Base-by-base conservation (phyloP, 2,888 invertebrate species). In the Hyposoter didymator region DNA sequence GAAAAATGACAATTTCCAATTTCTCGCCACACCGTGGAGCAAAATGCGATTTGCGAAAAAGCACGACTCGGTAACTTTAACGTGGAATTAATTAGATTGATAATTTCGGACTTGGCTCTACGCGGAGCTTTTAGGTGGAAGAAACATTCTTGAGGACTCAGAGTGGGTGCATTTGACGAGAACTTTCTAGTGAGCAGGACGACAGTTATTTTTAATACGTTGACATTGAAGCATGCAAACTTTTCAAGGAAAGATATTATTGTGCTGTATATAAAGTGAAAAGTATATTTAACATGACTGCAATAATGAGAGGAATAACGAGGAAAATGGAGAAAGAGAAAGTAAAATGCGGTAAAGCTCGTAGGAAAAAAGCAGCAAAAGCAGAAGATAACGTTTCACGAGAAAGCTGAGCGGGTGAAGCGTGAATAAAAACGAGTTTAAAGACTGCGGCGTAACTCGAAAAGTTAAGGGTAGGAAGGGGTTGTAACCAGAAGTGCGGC, bases 401-500 rank as follows among this genome's bases (percentile, higher is more conserved):
- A 85, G 85, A 83, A 82, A 85, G 80, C 80, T 79, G 76, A 55
- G 70, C 83, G 72, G 76, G 82, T 70, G 79, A 83, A 85, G 85
- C 85, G 85, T 85, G 85, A 85, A 85, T 85, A 85, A 85, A 85
- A 85, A 85, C 73, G 82, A 85, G 82, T 83, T 83, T 83, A 85
- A 85, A 82, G 85, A 85, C 82, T 82, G 85, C 82, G 73, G 80
- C 76, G 82, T 85, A 85, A 85, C 85, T 85, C 79, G 82, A 82
- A 84, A 81, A 82, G 78, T 80, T 82, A n/a, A 10, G 70, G 74
- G 32, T 47, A 22, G 59, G 17, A 19, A 67, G 81, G 75, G 82
- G 69, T 69, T 69, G 82, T 64, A 78, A 82, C 67, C 52, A 69
- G 72, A 45, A 52, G 72, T 45, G 78, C 52, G 76, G 70, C 52